These are phyloP conservation scores for Tanytarsus gracilentus DNA, from an alignment of 2,888 invertebrate genomes.

Conservation along the genomic window DNA sequence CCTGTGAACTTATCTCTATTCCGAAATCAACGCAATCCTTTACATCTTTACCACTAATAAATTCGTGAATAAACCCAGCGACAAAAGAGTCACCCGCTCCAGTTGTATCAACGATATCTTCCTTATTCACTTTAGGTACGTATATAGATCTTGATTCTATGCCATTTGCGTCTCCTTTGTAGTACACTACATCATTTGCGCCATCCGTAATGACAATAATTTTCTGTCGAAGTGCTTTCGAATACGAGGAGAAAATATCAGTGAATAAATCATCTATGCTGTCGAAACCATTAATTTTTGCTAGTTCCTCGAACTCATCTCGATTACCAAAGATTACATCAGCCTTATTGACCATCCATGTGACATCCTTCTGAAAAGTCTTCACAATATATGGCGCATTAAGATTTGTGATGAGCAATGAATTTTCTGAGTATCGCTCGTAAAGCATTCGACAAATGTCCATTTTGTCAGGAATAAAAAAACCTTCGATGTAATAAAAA, in stretches of 20 bases:
- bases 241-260: constrained; percentile 31
- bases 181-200: constrained; percentile 26
- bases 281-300: constrained; percentile 35
- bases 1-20: constrained; percentile 42
- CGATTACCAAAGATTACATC: constrained; percentile 50
- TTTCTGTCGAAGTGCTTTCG: constrained; percentile 14
- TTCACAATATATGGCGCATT: constrained; percentile 48
- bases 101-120: constrained; percentile 47
- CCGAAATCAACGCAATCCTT: constrained; percentile 44
- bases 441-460: constrained; percentile 44
- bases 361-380: constrained; percentile 40
- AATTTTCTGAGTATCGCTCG: constrained; percentile 40
- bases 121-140: constrained; percentile 41
- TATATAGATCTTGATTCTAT: not conserved
- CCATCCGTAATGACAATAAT: constrained; percentile 18
- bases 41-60: constrained; percentile 40
- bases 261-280: constrained; percentile 33
- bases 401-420: constrained; percentile 46
- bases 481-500: constrained; percentile 49
- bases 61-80: constrained; percentile 49
- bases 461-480: constrained; percentile 47
- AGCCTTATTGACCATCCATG: constrained; percentile 43
- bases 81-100: constrained; percentile 54
- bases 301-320: constrained; percentile 46
- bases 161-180: not conserved